Conservation (phyloP, 2,888 invertebrate genomes). For the Desoria tigrina region DNA sequence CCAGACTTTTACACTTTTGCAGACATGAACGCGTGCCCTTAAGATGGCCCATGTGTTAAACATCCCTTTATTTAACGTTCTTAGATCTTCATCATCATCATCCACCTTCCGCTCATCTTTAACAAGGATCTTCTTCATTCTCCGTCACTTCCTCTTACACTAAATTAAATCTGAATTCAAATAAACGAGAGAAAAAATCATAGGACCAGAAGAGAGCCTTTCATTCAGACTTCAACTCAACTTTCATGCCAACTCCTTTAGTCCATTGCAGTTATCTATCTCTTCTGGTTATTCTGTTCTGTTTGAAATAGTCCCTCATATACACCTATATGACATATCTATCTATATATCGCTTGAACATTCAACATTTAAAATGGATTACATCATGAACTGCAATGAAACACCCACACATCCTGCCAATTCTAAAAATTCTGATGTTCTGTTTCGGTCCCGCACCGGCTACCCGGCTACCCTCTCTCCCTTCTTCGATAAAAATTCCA, state of each 20-base stretch:
- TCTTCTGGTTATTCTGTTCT: too few species aligned
- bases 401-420: too few species aligned
- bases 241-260: too few species aligned
- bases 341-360: too few species aligned
- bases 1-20: constrained; percentile 5
- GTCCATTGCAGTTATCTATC: too few species aligned
- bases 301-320: too few species aligned
- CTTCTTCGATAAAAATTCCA: constrained; percentile 23
- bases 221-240: too few species aligned
- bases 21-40: constrained; percentile 49
- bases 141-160: constrained; percentile 16
- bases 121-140: constrained; percentile 24
- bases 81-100: constrained; percentile 20
- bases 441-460: too few species aligned
- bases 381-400: too few species aligned
- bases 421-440: too few species aligned
- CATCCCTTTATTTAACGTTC: constrained; percentile 49
- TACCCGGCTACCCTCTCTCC: neutral
- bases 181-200: neutral
- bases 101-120: constrained; percentile 20
- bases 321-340: too few species aligned
- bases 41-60: constrained; percentile 47
- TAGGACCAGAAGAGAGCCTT: neutral
- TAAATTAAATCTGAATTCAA: constrained; percentile 6
- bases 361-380: too few species aligned